Conservation (phyloP, 1,140 invertebrate species). For the Micrasema minimum region DNA sequence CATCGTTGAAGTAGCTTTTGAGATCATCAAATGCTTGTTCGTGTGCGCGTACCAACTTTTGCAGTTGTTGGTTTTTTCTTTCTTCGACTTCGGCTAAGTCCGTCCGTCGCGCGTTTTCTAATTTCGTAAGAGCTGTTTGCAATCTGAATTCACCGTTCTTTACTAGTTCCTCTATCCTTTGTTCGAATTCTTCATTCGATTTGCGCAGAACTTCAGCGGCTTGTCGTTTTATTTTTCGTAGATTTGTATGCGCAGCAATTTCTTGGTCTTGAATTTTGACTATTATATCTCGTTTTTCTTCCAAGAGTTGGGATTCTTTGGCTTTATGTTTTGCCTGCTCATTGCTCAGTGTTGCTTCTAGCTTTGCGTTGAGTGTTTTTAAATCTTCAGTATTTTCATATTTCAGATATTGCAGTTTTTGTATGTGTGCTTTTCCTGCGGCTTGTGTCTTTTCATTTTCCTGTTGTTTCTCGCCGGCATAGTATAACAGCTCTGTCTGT, state of each 20-base stretch:
- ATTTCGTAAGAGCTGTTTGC: constrained; percentile 75
- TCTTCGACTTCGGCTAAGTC: constrained; percentile 89
- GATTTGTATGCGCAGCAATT: constrained; percentile 54
- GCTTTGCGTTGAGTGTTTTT: constrained; percentile 70
- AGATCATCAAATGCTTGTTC: constrained; percentile 87
- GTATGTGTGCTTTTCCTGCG: constrained; percentile 27
- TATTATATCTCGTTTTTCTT: constrained; percentile 82
- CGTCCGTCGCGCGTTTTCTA: constrained; percentile 76
- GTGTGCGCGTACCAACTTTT: constrained; percentile 82
- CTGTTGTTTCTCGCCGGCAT: constrained; percentile 45
- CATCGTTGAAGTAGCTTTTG: constrained; percentile 94
- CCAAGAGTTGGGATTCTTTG: constrained; percentile 80
- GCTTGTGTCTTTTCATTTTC: constrained; percentile 59
- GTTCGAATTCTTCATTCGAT: constrained; percentile 76
- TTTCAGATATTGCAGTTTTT: constrained; percentile 44
- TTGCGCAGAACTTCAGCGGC: constrained; percentile 61
- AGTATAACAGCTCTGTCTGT: constrained; percentile 24
- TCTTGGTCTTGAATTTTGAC: constrained; percentile 78
- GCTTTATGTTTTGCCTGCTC: constrained; percentile 77
- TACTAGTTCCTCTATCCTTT: constrained; percentile 81
- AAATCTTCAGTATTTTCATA: constrained; percentile 52
- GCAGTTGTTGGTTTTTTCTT: constrained; percentile 87
- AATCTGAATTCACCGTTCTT: constrained; percentile 85
- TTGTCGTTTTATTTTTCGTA: constrained; percentile 5
- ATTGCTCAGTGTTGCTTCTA: constrained; percentile 78